These are phyloP conservation scores for Neoarius graeffei DNA, from an alignment of 2,113 vertebrate genomes.

Conservation along the genomic window DNA sequence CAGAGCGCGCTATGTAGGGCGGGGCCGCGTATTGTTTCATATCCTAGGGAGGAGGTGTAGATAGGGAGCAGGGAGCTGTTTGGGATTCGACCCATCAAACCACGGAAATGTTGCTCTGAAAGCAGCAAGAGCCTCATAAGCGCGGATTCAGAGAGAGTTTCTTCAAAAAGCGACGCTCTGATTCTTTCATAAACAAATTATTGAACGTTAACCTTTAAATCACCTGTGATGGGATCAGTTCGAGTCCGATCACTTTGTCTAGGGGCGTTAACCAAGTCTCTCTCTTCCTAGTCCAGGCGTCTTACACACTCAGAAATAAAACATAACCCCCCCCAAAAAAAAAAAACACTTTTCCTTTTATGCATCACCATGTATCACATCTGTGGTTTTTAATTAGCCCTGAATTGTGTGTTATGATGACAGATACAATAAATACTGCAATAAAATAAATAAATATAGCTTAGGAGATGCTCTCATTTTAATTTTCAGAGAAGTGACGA, in stretches of 20 bases:
- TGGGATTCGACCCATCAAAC: background rate
- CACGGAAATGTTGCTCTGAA: background rate
- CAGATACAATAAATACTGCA: no score
- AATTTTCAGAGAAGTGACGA: no score
- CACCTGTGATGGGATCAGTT: background rate
- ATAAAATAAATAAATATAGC: no score
- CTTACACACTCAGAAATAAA: background rate
- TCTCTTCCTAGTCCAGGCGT: background rate
- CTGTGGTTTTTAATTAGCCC: no score
- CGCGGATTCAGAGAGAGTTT: background rate
- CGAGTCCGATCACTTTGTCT: background rate
- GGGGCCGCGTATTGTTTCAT: background rate
- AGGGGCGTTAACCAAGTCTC: background rate
- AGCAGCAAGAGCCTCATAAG: background rate
- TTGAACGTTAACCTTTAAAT: background rate
- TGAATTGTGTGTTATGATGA: background rate
- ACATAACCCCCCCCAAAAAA: background rate
- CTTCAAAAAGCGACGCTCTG: background rate
- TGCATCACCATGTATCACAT: background rate
- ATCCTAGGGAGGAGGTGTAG: background rate
- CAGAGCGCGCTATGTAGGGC: conserved; percentile 19
- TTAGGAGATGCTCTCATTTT: no score
- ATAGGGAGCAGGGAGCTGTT: background rate
- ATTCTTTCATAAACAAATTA: background rate
- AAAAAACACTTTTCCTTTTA: background rate